phyloP scores from a whole-genome alignment of 2,113 vertebrate genomes.

The Xenopus tropicalis region UCB_Xtro_10.0 CM004450.2:119069501-119070000 shows the following conservation, averaged over 20 bases:
- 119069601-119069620: constrained; percentile 92
- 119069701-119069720: too few species aligned
- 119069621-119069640: constrained; percentile 78
- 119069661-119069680: too few species aligned
- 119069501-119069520: constrained; percentile 94
- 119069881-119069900: constrained; percentile 89
- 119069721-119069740: too few species aligned
- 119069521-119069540: constrained; percentile 92
- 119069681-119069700: too few species aligned
- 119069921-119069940: constrained; percentile 97
- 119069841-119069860: constrained; percentile 92
- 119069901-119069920: constrained; percentile 96
- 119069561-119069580: constrained; percentile 94
- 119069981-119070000: neutral
- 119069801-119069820: too few species aligned
- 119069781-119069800: too few species aligned
- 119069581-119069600: constrained; percentile 92
- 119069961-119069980: neutral
- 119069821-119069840: constrained; percentile 79
- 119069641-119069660: too few species aligned
- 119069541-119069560: constrained; percentile 93
- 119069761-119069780: too few species aligned
- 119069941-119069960: constrained; percentile 85
- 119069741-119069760: too few species aligned
- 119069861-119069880: constrained; percentile 97